A percentile compares a stretch with the other conserved stretches of the same genome.
phyloP scores from a whole-genome alignment of 2,113 vertebrate genomes.

The Hippocampus comes region DNA sequence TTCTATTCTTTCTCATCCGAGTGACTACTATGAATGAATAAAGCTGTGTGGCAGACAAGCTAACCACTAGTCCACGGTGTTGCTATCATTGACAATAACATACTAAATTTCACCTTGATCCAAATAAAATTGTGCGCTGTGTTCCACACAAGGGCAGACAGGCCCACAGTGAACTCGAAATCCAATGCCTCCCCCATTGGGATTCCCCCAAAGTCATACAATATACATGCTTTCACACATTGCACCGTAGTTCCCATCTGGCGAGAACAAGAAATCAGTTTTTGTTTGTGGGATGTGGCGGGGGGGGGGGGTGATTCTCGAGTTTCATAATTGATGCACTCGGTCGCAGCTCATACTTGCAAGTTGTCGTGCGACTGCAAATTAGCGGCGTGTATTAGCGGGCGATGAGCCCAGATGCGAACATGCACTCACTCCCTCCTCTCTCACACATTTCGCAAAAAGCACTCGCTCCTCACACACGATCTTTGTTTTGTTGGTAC shows the following conservation, averaged over 20 bases:
- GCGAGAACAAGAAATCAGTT: constrained; percentile 29
- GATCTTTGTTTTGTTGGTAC: background rate
- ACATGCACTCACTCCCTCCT: constrained; percentile 19
- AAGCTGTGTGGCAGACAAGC: too few species aligned
- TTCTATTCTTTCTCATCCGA: too few species aligned
- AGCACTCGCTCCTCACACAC: background rate
- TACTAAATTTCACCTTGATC: background rate
- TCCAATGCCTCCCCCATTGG: background rate
- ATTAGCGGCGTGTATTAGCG: constrained; percentile 19
- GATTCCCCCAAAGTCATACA: background rate
- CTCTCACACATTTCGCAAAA: background rate
- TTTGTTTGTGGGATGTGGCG: constrained; percentile 30
- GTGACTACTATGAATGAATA: too few species aligned
- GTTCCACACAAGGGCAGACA: background rate
- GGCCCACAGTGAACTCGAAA: background rate
- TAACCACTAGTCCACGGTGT: too few species aligned
- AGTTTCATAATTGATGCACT: constrained; percentile 32
- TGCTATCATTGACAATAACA: background rate
- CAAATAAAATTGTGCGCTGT: background rate
- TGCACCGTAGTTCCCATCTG: constrained; percentile 22
- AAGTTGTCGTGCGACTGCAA: constrained; percentile 23
- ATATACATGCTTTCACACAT: constrained; percentile 6
- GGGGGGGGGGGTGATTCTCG: constrained; percentile 25
- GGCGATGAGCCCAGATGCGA: constrained; percentile 23
- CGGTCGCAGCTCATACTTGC: constrained; percentile 14